Conservation (phyloP, 2,797 vertebrate species). For the Darevskia nairensis region DNA sequence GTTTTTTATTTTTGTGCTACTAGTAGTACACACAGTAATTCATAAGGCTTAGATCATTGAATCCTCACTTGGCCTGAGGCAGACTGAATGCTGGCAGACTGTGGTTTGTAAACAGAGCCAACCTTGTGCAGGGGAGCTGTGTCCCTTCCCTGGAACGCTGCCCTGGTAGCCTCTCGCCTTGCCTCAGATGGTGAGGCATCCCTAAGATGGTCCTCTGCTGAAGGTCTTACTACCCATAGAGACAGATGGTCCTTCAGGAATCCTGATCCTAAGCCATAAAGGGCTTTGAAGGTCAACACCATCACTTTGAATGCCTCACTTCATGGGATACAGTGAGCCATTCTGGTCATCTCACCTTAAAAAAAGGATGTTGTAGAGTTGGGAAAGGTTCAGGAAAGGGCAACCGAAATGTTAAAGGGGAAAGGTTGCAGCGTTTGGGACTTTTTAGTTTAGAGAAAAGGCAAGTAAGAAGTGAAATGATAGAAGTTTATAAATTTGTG, state of each 20-base stretch:
- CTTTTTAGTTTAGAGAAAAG: too few species aligned
- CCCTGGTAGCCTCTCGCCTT: neutral
- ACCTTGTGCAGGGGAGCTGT: neutral
- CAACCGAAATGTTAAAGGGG: too few species aligned
- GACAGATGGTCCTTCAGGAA: neutral
- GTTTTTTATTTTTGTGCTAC: neutral
- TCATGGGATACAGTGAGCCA: neutral
- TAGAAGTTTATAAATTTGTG: too few species aligned
- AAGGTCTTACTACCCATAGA: neutral
- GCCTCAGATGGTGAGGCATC: too few species aligned
- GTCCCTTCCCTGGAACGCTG: neutral
- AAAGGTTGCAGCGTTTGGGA: too few species aligned
- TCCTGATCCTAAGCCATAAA: neutral
- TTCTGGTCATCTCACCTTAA: too few species aligned
- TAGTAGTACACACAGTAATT: neutral
- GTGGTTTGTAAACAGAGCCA: neutral
- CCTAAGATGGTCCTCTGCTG: too few species aligned
- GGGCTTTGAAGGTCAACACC: neutral
- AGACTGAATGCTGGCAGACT: neutral
- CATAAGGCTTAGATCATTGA: neutral
- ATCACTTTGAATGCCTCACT: neutral
- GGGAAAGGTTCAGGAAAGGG: too few species aligned
- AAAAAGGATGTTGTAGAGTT: too few species aligned
- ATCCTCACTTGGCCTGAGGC: neutral
- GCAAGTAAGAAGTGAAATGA: too few species aligned